These are phyloP conservation scores for Acronicta psi DNA, from an alignment of 2,888 invertebrate species.

Conservation along the genomic window DNA sequence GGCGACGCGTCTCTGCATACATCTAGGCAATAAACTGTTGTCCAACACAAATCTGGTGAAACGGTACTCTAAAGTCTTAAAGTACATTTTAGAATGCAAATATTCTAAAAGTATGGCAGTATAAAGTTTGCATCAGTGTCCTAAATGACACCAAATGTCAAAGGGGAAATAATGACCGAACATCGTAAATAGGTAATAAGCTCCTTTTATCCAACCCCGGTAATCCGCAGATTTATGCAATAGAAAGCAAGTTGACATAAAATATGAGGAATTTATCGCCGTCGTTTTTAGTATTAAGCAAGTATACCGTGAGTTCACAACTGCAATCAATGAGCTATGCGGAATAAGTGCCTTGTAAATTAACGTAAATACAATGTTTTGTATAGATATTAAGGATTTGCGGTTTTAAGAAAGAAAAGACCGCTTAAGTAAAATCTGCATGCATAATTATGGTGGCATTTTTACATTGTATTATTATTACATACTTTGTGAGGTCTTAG, in stretches of 20 bases:
- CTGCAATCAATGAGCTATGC: slow-evolving; percentile 31
- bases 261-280: slow-evolving; percentile 57
- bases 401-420: slow-evolving; percentile 4
- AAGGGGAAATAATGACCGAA: slow-evolving; percentile 66
- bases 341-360: slow-evolving; percentile 34
- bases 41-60: slow-evolving; percentile 13
- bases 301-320: slow-evolving; percentile 51
- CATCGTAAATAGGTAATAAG: slow-evolving; percentile 64
- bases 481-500: not conserved
- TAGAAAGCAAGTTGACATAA: slow-evolving; percentile 65
- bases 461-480: not conserved
- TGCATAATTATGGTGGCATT: slow-evolving; percentile 4
- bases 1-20: slow-evolving; percentile 52
- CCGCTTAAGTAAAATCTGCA: not conserved
- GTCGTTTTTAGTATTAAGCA: slow-evolving; percentile 39
- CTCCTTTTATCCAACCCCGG: slow-evolving; percentile 50
- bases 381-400: slow-evolving; percentile 9
- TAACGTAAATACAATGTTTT: slow-evolving; percentile 17
- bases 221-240: slow-evolving; percentile 68
- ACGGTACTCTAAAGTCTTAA: slow-evolving; percentile 37
- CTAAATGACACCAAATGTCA: slow-evolving; percentile 68
- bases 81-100: slow-evolving; percentile 22
- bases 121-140: slow-evolving; percentile 50
- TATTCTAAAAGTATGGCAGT: slow-evolving; percentile 9
- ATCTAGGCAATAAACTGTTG: slow-evolving; percentile 21